Evolutionary conservation across 1,140 invertebrate species (phyloP).

Genomic region (Scaptomyza pallida): DNA sequence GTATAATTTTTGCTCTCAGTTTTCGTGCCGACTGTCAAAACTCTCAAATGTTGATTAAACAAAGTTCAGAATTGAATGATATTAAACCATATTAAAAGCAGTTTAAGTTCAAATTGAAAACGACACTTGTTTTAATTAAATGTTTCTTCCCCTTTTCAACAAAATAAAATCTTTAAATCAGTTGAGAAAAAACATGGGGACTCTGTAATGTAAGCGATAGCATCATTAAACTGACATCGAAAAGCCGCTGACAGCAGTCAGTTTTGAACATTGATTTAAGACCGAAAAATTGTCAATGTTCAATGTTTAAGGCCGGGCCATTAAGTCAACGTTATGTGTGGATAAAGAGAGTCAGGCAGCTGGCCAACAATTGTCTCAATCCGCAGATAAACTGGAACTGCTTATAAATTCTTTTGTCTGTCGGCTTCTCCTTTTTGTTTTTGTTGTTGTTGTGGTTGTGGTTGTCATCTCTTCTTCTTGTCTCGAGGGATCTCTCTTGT

Average conservation of each 20-base stretch:
- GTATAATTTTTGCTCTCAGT: too few relatives aligned
- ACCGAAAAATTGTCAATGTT: slow-evolving; percentile 25
- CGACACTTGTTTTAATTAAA: background rate
- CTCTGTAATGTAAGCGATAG: background rate
- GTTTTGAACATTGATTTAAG: slow-evolving; percentile 32
- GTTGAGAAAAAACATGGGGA: too few relatives aligned
- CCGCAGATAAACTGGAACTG: slow-evolving; percentile 68
- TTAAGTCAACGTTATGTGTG: slow-evolving; percentile 62
- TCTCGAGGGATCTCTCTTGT: slow-evolving; percentile 4
- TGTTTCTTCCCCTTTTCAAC: background rate
- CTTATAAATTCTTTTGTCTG: slow-evolving; percentile 78
- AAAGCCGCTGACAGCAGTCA: slow-evolving; percentile 25
- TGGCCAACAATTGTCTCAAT: slow-evolving; percentile 67
- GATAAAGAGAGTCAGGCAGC: slow-evolving; percentile 21
- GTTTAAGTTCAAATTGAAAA: background rate
- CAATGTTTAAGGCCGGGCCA: slow-evolving; percentile 32
- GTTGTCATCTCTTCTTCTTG: background rate
- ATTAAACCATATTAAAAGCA: background rate
- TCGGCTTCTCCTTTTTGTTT: slow-evolving; percentile 47
- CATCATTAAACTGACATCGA: slow-evolving; percentile 43
- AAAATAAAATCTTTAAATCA: background rate
- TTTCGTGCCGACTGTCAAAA: too few relatives aligned
- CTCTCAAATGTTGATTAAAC: too few relatives aligned
- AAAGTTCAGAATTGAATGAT: too few relatives aligned
- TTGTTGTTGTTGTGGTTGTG: too few relatives aligned